These are phyloP conservation scores for Meloidogyne exigua DNA, from an alignment of 1,140 invertebrate genomes.

Conservation along the genomic window DNA sequence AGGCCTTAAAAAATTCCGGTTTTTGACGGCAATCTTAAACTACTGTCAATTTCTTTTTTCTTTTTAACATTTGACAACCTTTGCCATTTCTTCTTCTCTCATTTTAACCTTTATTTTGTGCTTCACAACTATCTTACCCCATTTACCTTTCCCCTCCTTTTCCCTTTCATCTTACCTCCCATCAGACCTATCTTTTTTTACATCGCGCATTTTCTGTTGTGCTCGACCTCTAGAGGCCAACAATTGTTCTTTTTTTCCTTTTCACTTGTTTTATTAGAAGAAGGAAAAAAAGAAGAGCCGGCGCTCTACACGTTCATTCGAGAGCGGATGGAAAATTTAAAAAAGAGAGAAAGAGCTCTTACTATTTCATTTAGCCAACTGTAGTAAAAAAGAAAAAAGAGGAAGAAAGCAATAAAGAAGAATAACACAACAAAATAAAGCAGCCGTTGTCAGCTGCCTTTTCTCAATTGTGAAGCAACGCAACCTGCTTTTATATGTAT, in stretches of 20 bases:
- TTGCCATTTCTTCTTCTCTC: background rate
- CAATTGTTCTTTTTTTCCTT: background rate
- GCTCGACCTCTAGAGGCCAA: background rate
- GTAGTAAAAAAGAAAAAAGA: background rate
- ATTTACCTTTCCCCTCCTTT: background rate
- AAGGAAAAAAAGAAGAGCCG: background rate
- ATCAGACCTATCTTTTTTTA: background rate
- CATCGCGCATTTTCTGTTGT: conserved; percentile 1
- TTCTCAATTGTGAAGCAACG: background rate
- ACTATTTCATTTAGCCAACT: background rate
- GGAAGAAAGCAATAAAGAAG: background rate
- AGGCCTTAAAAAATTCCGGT: background rate
- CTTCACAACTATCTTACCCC: background rate
- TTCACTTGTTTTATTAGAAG: background rate
- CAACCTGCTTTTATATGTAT: background rate
- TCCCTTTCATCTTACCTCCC: background rate
- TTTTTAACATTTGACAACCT: background rate
- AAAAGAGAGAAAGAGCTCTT: background rate
- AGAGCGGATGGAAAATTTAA: background rate
- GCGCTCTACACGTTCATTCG: background rate
- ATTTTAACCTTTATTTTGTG: background rate
- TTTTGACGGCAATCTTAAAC: background rate
- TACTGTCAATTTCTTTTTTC: background rate
- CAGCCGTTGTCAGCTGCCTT: background rate
- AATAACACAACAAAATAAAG: conserved; percentile 2